These are phyloP conservation scores for Glaucidium brasilianum DNA, from an alignment of 2,113 vertebrate species.

Conservation along the genomic window DNA sequence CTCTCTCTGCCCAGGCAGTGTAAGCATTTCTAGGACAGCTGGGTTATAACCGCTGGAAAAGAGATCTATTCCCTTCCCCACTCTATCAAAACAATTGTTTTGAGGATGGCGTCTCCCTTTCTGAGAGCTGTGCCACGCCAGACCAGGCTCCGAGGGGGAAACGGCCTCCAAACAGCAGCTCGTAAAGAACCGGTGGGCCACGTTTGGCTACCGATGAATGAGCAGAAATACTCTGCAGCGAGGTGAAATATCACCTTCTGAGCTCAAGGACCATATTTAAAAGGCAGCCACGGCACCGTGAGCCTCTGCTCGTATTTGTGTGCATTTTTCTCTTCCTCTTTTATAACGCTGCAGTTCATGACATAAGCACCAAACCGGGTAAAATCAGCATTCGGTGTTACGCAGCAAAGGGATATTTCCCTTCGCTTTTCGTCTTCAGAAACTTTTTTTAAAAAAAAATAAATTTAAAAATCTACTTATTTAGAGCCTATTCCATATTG, in stretches of 20 bases:
- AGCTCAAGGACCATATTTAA: neutral
- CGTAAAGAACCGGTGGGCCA: neutral
- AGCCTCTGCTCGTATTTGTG: neutral
- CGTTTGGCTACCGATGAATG: neutral
- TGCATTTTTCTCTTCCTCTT: neutral
- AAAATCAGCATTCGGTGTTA: neutral
- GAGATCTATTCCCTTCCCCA: neutral
- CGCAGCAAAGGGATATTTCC: neutral
- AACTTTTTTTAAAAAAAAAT: neutral
- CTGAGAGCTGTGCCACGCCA: neutral
- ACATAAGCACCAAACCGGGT: neutral
- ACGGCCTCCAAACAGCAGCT: neutral
- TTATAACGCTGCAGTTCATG: neutral
- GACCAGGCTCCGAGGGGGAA: neutral
- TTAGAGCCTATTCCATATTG: slow-evolving; percentile 43
- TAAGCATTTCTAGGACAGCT: neutral
- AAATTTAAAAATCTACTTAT: neutral
- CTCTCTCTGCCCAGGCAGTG: neutral
- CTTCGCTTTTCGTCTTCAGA: neutral
- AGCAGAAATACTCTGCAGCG: neutral
- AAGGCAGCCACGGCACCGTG: neutral
- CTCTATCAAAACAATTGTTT: neutral
- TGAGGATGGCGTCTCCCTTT: neutral
- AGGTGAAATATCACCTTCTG: neutral
- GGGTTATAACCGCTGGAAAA: neutral